Conservation (phyloP, 2,797 vertebrate genomes). For the Apogon hyalosoma region DNA sequence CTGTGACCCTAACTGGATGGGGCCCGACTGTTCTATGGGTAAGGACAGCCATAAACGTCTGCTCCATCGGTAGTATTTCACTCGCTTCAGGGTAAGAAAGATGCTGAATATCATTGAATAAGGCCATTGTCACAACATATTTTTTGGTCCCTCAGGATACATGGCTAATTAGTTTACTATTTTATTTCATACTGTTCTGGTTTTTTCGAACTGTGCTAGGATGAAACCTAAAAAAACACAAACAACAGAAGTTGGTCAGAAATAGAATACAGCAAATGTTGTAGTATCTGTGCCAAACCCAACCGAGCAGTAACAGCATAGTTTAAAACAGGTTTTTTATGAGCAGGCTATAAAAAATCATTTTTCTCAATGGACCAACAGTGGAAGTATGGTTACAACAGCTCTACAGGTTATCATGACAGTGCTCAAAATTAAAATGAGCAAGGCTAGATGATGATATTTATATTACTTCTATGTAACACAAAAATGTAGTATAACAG, state of each 20-base stretch:
- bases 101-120: background rate
- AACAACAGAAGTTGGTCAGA: constrained; percentile 47
- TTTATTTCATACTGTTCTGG: constrained; percentile 54
- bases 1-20: constrained; percentile 99
- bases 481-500: background rate
- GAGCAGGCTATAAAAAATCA: constrained; percentile 36
- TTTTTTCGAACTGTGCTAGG: constrained; percentile 50
- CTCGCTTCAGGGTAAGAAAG: no score
- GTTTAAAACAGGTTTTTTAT: constrained; percentile 42
- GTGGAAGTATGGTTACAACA: constrained; percentile 42
- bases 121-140: constrained; percentile 24
- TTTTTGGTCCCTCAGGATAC: constrained; percentile 31
- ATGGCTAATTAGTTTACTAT: constrained; percentile 55
- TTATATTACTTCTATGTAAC: constrained; percentile 20
- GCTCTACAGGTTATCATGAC: constrained; percentile 43
- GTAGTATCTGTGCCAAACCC: constrained; percentile 47
- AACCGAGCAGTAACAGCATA: constrained; percentile 20
- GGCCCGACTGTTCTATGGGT: constrained; percentile 98
- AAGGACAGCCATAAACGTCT: constrained; percentile 59
- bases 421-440: constrained; percentile 35
- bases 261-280: constrained; percentile 56
- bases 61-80: no score
- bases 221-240: constrained; percentile 40
- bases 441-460: constrained; percentile 22
- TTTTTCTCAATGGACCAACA: constrained; percentile 37